phyloP scores from a whole-genome alignment of 2,797 vertebrate species.

The Acomys russatus region DNA sequence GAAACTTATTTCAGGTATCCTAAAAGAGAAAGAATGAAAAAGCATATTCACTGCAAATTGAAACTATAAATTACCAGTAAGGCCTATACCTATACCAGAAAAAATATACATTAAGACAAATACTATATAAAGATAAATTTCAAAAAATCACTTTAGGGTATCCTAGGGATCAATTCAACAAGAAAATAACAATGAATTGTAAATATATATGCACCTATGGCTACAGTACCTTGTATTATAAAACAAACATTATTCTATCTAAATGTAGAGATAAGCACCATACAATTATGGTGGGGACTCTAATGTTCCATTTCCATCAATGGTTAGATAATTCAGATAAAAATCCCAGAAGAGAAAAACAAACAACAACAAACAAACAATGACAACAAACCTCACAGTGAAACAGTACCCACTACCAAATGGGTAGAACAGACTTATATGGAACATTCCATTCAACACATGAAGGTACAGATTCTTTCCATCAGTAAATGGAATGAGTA shows the following conservation, averaged over 20 bases:
- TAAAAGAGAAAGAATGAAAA: not conserved
- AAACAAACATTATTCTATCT: not conserved
- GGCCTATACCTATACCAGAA: not conserved
- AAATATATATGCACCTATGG: not conserved
- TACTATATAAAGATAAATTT: too few relatives aligned
- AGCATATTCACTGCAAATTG: not conserved
- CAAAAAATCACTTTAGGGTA: not conserved
- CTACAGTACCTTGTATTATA: not conserved
- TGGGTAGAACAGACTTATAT: not conserved
- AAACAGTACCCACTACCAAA: not conserved
- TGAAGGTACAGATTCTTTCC: not conserved
- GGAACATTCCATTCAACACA: not conserved
- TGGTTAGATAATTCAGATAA: not conserved
- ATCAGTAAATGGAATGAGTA: not conserved
- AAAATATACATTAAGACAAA: not conserved
- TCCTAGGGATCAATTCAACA: not conserved
- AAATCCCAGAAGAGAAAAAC: not conserved
- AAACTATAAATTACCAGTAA: not conserved
- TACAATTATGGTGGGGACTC: not conserved
- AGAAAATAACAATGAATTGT: not conserved
- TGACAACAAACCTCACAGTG: not conserved
- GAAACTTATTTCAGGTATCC: not conserved
- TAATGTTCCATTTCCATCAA: not conserved
- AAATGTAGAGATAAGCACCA: not conserved
- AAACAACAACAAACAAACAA: too few relatives aligned